Conservation (phyloP, 2,888 invertebrate genomes). For the Trissonchulus sp. region DNA sequence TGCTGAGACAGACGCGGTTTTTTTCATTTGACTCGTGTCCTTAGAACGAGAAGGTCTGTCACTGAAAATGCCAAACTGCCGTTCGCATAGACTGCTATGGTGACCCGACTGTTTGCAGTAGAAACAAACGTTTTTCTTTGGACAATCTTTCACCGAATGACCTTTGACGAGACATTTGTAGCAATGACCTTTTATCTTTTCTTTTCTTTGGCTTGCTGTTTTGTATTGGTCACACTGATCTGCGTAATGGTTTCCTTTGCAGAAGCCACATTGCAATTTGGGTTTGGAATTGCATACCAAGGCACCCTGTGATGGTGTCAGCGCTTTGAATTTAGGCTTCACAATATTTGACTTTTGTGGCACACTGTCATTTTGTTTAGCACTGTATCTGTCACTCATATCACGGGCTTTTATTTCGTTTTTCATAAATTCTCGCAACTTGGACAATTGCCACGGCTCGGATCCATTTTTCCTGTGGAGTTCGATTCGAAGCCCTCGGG, state of each 20-base stretch:
- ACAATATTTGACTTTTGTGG: not conserved
- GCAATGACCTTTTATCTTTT: slow-evolving; percentile 4
- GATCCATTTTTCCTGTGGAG: slow-evolving; percentile 8
- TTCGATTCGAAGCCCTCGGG: not conserved
- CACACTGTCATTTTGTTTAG: not conserved
- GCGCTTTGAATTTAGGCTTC: not conserved
- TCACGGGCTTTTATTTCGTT: slow-evolving; percentile 8
- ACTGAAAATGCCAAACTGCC: not conserved
- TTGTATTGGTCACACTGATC: not conserved
- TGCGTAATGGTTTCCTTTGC: not conserved
- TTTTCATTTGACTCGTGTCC: not conserved
- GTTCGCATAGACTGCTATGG: slow-evolving; percentile 18
- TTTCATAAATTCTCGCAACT: not conserved
- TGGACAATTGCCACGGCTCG: not conserved
- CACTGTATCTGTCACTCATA: slow-evolving; percentile 1
- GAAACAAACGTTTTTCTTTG: not conserved
- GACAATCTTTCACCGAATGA: slow-evolving; percentile 6
- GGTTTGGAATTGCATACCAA: not conserved
- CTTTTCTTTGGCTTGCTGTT: not conserved
- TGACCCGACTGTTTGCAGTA: slow-evolving; percentile 18
- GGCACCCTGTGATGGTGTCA: not conserved
- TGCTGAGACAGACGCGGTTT: not conserved
- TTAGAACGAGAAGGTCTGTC: not conserved
- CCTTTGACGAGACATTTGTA: slow-evolving; percentile 9
- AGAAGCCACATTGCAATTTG: not conserved